phyloP scores from a whole-genome alignment of 2,113 vertebrate species.

The Sylvietta virens region DNA sequence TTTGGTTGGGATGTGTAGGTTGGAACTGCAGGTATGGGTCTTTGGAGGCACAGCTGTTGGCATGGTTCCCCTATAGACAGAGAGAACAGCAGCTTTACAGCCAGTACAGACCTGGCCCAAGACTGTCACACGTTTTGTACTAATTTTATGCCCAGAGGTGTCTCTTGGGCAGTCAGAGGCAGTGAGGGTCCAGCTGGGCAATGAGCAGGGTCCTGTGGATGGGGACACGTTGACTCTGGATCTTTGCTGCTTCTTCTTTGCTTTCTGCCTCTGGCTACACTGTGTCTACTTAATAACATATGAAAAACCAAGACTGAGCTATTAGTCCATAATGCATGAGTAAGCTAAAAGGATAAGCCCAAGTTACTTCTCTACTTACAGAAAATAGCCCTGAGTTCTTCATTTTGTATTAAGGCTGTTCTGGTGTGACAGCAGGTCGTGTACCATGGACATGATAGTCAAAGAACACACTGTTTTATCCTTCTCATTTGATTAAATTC shows the following conservation, averaged over 20 bases:
- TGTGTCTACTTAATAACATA: constrained; percentile 55
- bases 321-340: constrained; percentile 27
- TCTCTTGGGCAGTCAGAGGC: not conserved
- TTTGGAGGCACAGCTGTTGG: not conserved
- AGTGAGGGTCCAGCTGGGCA: not conserved
- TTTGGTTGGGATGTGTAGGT: not conserved
- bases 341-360: constrained; percentile 56
- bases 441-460: not conserved
- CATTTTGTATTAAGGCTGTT: not conserved
- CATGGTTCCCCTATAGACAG: accelerated
- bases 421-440: not conserved
- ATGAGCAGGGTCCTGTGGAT: not conserved
- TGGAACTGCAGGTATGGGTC: not conserved
- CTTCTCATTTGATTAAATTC: constrained; percentile 39
- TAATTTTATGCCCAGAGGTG: not conserved
- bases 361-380: constrained; percentile 32
- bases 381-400: constrained; percentile 45
- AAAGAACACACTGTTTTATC: not conserved
- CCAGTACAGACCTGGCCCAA: not conserved
- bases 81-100: not conserved
- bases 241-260: constrained; percentile 17
- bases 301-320: constrained; percentile 35
- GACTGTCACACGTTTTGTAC: not conserved
- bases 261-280: constrained; percentile 46
- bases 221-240: not conserved